Evolutionary conservation across 2,888 invertebrate genomes (phyloP).

Genomic region (Malthinus flaveolus): DNA sequence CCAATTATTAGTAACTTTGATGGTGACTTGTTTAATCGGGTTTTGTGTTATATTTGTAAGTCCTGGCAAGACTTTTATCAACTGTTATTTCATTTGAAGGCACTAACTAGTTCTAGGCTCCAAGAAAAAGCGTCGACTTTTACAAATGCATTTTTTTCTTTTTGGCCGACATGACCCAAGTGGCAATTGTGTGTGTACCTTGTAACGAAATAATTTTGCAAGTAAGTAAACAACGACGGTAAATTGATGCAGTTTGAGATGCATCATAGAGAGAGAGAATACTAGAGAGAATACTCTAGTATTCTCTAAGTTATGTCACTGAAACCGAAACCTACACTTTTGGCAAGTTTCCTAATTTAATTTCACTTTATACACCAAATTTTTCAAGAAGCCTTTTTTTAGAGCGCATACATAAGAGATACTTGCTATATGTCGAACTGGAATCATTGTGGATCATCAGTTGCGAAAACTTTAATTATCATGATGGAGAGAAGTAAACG

Average conservation of each 20-base stretch:
- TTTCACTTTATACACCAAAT: no score
- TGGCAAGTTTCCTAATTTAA: no score
- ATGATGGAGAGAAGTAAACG: conserved; percentile 11
- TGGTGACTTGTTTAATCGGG: not conserved
- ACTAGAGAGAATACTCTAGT: no score
- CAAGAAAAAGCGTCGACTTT: not conserved
- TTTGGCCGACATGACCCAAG: not conserved
- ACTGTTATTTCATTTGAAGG: no score
- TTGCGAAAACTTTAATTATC: conserved; percentile 4
- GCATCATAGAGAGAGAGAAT: no score
- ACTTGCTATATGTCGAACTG: conserved; percentile 7
- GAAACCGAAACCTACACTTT: no score
- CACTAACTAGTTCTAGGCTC: not conserved
- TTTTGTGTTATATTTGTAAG: not conserved
- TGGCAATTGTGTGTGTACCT: not conserved
- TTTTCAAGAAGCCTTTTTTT: no score
- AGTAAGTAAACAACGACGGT: not conserved
- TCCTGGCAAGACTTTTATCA: not conserved
- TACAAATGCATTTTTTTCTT: not conserved
- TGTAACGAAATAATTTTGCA: not conserved
- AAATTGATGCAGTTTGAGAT: no score
- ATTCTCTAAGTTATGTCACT: no score
- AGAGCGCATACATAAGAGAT: conserved; percentile 5
- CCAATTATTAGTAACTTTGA: not conserved
- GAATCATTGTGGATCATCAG: not conserved